phyloP scores from a whole-genome alignment of 2,113 vertebrate species.

The Microcebus murinus region DNA sequence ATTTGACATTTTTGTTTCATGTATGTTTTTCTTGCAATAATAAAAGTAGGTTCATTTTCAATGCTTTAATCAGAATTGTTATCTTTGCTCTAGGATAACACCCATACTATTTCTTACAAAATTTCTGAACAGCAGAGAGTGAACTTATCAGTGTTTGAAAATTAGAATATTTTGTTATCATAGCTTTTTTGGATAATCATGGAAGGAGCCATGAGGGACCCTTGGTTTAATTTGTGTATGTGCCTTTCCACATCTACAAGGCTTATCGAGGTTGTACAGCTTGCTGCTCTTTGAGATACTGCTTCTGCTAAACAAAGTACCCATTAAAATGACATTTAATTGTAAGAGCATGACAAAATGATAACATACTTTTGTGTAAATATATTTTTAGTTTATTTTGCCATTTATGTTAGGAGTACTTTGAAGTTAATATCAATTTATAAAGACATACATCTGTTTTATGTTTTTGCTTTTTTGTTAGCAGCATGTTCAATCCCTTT shows the following conservation, averaged over 20 bases:
- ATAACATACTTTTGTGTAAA: constrained; percentile 1
- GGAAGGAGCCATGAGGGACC: not conserved
- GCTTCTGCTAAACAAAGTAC: constrained; percentile 22
- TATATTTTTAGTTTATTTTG: constrained; percentile 23
- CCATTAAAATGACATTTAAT: constrained; percentile 36
- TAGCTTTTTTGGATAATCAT: not conserved
- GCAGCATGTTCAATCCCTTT: not conserved
- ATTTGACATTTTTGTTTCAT: constrained; percentile 22
- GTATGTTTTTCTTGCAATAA: not conserved
- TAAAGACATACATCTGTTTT: not conserved
- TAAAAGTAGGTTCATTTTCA: not conserved
- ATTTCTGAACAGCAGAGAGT: constrained; percentile 5
- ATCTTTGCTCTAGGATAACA: not conserved
- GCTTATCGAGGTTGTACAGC: not conserved
- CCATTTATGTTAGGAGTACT: constrained; percentile 1
- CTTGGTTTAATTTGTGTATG: not conserved
- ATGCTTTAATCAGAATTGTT: not conserved
- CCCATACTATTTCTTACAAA: not conserved
- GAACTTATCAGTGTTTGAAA: not conserved
- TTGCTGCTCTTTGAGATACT: constrained; percentile 39
- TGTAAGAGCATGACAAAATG: constrained; percentile 37
- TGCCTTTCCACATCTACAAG: not conserved
- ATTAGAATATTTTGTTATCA: not conserved
- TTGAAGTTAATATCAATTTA: not conserved
- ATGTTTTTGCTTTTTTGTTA: not conserved